Base-by-base conservation (phyloP, 1,140 invertebrate genomes). In the Trinorchestia longiramus region DNA sequence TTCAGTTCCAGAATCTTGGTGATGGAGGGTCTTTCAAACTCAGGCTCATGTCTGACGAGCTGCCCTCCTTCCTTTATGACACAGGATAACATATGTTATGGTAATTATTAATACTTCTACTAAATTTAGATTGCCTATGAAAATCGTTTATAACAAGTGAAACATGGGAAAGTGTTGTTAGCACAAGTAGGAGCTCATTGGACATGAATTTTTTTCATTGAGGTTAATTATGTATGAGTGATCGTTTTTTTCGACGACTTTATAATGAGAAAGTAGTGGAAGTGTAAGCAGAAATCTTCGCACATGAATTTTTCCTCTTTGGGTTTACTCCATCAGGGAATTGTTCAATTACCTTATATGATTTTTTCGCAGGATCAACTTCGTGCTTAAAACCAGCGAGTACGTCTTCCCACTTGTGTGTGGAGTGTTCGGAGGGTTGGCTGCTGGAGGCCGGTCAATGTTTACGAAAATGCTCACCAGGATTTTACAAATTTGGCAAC, bases 391-490 rank as follows among this genome's bases (percentile, higher is more conserved):
- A 94, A 11, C 44, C 28, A 0, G 41, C 43, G 0, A 94, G 92
- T 44, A 15, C 28, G 15, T 28, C 43, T 15, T 43, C 88, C 8
- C 11, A 47, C 92, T 40, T 17, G 95, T 95, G 95, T n/a, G 53
- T 43, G 43, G 95, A 77, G 95, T 95, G 95, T n/a, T n/a, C 57
- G 41, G 47, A 57, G 44, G 95, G 87, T 3, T 95, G 95, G 95
- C 28, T 77, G 62, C 19, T 95, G 87, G 44, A 62, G 45, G 62
- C 40, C 1, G 95, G 53, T n/a, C 41, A n/a, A 8, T 95, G 95
- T 41, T 15, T 95, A 47, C n/a, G 43, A 41, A 45, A 62, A 23
- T 95, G 95, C 95, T 45, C 57, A 1, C 95, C 95, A 3, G 95
- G 95, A 41, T 95, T 42, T n/a, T 77, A 95, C 53, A 36, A 62